Conservation (phyloP, 2,888 invertebrate species). For the Mimas tiliae region DNA sequence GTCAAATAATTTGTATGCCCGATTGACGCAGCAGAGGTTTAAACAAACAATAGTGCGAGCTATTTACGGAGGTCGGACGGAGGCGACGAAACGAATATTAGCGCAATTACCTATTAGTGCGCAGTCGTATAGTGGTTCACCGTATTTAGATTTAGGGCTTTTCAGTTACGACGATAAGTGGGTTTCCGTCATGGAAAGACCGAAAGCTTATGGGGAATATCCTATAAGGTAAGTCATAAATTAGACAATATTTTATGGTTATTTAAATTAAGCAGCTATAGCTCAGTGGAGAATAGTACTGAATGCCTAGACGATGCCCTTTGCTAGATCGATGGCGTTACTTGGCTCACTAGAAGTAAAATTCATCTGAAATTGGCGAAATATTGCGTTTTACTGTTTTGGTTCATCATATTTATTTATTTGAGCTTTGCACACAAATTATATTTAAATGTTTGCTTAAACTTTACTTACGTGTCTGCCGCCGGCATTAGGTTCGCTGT, state of each 20-base stretch:
- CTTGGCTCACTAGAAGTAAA: too few species aligned
- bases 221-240: slow-evolving; percentile 89
- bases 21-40: slow-evolving; percentile 88
- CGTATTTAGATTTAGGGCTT: slow-evolving; percentile 95
- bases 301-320: too few species aligned
- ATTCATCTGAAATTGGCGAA: too few species aligned
- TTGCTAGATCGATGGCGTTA: too few species aligned
- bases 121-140: slow-evolving; percentile 96
- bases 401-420: too few species aligned
- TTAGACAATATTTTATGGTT: not conserved
- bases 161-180: slow-evolving; percentile 98
- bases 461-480: too few species aligned
- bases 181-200: slow-evolving; percentile 97
- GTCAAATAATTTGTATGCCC: slow-evolving; percentile 94
- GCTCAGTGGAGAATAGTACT: too few species aligned
- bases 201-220: slow-evolving; percentile 96
- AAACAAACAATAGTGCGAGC: slow-evolving; percentile 96
- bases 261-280: not conserved
- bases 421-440: too few species aligned
- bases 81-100: slow-evolving; percentile 94
- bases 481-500: too few species aligned
- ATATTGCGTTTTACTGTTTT: too few species aligned
- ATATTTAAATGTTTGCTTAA: too few species aligned
- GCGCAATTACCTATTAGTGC: slow-evolving; percentile 97
- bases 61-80: slow-evolving; percentile 94